phyloP scores from a whole-genome alignment of 2,797 vertebrate genomes.

The Pseudochromis fuscus region DNA sequence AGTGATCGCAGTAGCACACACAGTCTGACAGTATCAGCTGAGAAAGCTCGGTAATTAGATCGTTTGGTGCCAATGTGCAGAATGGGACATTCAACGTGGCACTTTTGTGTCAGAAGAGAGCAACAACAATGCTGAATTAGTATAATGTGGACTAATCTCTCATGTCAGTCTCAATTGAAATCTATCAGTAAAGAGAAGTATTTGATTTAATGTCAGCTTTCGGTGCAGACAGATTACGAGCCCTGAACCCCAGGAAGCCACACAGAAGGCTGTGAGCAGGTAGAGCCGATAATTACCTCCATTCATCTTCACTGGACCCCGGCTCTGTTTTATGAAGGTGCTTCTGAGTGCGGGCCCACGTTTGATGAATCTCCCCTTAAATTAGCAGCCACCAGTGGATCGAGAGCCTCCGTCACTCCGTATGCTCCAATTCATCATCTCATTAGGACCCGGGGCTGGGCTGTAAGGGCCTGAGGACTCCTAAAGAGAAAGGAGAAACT shows the following conservation, averaged over 20 bases:
- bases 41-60: conserved; percentile 55
- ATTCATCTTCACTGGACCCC: conserved; percentile 85
- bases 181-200: conserved; percentile 39
- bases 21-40: conserved; percentile 22
- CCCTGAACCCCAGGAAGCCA: conserved; percentile 50
- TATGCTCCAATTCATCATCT: conserved; percentile 82
- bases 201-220: conserved; percentile 39
- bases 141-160: conserved; percentile 46
- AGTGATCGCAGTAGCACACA: conserved; percentile 41
- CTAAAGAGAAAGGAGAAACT: conserved; percentile 54
- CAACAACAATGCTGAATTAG: conserved; percentile 37
- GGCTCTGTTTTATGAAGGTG: conserved; percentile 75
- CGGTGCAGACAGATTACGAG: conserved; percentile 41
- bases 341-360: conserved; percentile 60
- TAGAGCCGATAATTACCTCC: conserved; percentile 81
- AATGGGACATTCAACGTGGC: conserved; percentile 44
- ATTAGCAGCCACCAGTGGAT: conserved; percentile 80
- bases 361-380: conserved; percentile 86
- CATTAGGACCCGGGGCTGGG: conserved; percentile 74
- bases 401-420: conserved; percentile 74
- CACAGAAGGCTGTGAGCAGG: conserved; percentile 63
- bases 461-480: conserved; percentile 52
- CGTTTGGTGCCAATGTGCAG: conserved; percentile 39
- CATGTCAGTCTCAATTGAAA: conserved; percentile 41
- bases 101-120: conserved; percentile 41